Conservation (phyloP, 2,888 invertebrate genomes). For the Calephelis perditalis region DNA sequence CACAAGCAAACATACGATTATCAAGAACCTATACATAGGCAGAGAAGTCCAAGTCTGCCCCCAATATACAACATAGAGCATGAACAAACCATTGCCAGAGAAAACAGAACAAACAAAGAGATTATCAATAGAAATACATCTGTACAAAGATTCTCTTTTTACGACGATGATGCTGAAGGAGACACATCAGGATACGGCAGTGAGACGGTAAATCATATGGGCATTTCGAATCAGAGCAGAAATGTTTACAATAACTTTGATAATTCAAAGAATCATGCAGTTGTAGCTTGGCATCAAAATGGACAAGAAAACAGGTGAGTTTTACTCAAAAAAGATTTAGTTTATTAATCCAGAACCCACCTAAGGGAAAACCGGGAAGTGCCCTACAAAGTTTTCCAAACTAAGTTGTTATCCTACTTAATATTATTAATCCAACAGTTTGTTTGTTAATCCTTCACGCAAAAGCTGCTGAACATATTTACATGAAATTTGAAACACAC, state of each 20-base stretch:
- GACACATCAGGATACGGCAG: conserved; percentile 92
- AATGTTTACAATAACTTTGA: conserved; percentile 40
- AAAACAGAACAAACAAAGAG: conserved; percentile 45
- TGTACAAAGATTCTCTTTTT: conserved; percentile 66
- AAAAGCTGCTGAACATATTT: no score
- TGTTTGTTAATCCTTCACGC: no score
- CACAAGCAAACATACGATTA: conserved; percentile 66
- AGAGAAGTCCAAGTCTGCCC: conserved; percentile 83
- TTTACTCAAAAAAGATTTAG: no score
- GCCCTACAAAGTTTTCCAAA: no score
- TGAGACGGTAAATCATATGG: conserved; percentile 81
- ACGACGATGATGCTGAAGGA: conserved; percentile 79
- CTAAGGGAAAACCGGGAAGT: no score
- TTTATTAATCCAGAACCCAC: no score
- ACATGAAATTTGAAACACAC: no score
- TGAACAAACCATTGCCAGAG: conserved; percentile 52
- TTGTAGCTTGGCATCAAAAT: conserved; percentile 68
- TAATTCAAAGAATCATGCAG: conserved; percentile 41
- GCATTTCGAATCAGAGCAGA: conserved; percentile 43
- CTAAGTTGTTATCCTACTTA: no score
- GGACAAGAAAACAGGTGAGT: conserved; percentile 54
- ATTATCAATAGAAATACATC: conserved; percentile 57
- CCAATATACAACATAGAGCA: conserved; percentile 75
- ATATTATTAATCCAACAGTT: no score
- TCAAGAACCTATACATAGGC: conserved; percentile 61